Percentiles rank a stretch among this genome's conserved stretches.
phyloP scores from a whole-genome alignment of 2,888 invertebrate species.

The Polydrusus cervinus region DNA sequence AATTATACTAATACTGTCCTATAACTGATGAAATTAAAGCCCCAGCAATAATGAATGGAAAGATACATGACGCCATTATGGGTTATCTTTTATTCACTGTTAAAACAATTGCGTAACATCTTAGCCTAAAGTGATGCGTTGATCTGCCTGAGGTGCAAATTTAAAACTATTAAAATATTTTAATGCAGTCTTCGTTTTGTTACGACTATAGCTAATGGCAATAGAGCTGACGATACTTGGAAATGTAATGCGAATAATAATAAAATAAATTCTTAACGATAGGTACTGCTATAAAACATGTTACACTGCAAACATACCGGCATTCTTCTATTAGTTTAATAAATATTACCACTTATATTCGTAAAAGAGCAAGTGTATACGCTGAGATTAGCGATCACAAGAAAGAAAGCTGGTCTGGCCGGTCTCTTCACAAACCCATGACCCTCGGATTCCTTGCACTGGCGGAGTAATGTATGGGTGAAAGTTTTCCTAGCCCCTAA shows the following conservation, averaged over 20 bases:
- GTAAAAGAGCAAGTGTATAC: conserved; percentile 37
- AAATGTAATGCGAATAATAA: background rate
- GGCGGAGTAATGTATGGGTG: conserved; percentile 32
- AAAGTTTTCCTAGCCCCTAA: background rate
- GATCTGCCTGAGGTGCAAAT: no score
- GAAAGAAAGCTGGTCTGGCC: conserved; percentile 53
- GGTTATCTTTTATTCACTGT: no score
- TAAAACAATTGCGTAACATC: no score
- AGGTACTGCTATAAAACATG: background rate
- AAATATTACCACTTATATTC: conserved; percentile 39
- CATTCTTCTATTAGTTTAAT: conserved; percentile 23
- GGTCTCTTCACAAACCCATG: conserved; percentile 53
- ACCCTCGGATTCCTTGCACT: conserved; percentile 55
- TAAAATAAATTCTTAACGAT: background rate
- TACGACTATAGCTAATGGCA: background rate
- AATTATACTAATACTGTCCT: no score
- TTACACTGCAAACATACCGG: background rate
- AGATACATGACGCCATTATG: no score
- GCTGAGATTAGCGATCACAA: conserved; percentile 54
- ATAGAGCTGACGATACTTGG: background rate
- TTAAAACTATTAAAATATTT: no score
- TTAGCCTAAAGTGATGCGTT: no score
- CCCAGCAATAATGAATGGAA: no score
- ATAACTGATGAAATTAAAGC: no score
- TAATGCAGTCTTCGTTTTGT: background rate